Evolutionary conservation across 2,888 invertebrate species (phyloP).

Genomic region (Xestia c-nigrum): DNA sequence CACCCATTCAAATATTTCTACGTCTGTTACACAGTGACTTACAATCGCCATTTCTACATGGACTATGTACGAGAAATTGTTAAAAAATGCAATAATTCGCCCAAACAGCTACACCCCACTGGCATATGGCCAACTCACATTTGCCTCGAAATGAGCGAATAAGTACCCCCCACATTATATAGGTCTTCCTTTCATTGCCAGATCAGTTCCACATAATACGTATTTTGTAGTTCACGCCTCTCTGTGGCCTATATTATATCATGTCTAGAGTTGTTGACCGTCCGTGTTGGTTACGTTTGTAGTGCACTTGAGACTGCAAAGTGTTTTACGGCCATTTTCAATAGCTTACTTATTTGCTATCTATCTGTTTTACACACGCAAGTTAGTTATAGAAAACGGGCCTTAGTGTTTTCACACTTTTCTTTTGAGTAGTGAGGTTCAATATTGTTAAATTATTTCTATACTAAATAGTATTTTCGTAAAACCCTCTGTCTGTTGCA

Average conservation of each 20-base stretch:
- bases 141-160: constrained; percentile 45
- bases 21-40: constrained; percentile 30
- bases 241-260: constrained; percentile 42
- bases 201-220: constrained; percentile 35
- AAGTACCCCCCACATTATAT: constrained; percentile 40
- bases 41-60: constrained; percentile 32
- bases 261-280: constrained; percentile 20
- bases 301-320: constrained; percentile 23
- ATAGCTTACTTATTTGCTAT: no score
- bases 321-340: no score
- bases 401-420: constrained; percentile 8
- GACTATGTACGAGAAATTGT: constrained; percentile 40
- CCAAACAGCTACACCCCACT: constrained; percentile 52
- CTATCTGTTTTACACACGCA: no score
- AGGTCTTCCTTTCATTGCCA: constrained; percentile 46
- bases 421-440: not conserved
- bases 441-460: not conserved
- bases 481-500: not conserved
- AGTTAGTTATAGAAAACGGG: no score
- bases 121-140: constrained; percentile 53
- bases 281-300: constrained; percentile 28
- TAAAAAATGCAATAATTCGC: constrained; percentile 57
- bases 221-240: constrained; percentile 37
- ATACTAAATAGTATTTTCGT: not conserved
- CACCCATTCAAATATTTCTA: constrained; percentile 36